Evolutionary conservation across 2,888 invertebrate genomes (phyloP).

Genomic region (Dryomyza anilis): DNA sequence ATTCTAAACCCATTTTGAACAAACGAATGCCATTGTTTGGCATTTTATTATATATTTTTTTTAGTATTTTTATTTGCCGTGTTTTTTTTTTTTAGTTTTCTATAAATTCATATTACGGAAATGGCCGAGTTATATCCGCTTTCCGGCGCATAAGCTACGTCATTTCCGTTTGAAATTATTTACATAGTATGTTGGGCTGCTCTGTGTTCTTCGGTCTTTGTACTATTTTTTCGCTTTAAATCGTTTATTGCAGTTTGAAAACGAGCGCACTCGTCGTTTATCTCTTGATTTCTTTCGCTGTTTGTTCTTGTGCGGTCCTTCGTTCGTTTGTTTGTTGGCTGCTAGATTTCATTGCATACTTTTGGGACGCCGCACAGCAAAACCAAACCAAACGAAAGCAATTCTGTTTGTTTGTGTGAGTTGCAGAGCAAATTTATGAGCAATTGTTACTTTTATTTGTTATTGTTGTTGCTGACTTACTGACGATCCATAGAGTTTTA

Average conservation of each 20-base stretch:
- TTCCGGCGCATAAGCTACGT: constrained; percentile 46
- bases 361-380: constrained; percentile 24
- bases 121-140: constrained; percentile 42
- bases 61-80: background rate
- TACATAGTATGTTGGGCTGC: constrained; percentile 35
- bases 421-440: constrained; percentile 20
- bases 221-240: background rate
- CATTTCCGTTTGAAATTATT: constrained; percentile 49
- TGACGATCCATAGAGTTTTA: background rate
- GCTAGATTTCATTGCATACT: constrained; percentile 25
- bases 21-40: too few species aligned
- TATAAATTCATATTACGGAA: constrained; percentile 25
- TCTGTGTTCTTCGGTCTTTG: background rate
- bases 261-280: too few species aligned
- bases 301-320: background rate
- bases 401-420: too few species aligned
- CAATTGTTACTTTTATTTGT: constrained; percentile 35
- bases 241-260: too few species aligned
- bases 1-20: too few species aligned
- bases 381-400: background rate
- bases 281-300: background rate
- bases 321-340: background rate
- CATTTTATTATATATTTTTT: background rate
- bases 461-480: constrained; percentile 26
- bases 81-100: constrained; percentile 12